phyloP scores from a whole-genome alignment of 2,888 invertebrate species.

The Tetanocera ferruginea region DNA sequence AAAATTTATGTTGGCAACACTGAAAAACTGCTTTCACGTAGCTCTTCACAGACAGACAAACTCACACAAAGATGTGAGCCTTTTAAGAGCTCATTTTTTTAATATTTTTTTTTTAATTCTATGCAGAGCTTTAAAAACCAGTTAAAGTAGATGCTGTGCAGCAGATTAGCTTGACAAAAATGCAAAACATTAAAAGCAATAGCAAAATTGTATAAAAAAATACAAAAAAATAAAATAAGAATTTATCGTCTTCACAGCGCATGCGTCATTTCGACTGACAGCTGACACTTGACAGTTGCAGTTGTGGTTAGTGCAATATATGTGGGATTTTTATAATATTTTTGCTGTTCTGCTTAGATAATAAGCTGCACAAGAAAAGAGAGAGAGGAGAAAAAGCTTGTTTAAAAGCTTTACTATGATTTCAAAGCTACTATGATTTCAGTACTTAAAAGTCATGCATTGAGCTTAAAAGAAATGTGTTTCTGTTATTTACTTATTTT shows the following conservation, averaged over 20 bases:
- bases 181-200: background rate
- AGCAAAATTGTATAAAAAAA: background rate
- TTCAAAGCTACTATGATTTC: too few species aligned
- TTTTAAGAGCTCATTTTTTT: background rate
- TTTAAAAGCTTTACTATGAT: too few species aligned
- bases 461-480: too few species aligned
- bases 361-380: background rate
- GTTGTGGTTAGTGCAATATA: background rate
- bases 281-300: conserved; percentile 7
- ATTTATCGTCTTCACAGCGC: background rate
- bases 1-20: background rate
- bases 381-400: background rate
- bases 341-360: background rate
- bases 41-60: background rate
- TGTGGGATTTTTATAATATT: background rate
- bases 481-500: too few species aligned
- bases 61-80: background rate
- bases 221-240: background rate
- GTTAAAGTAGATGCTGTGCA: background rate
- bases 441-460: too few species aligned
- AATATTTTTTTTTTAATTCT: too few species aligned
- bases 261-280: background rate
- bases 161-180: background rate
- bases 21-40: conserved; percentile 13
- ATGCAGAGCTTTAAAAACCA: background rate